phyloP scores from a whole-genome alignment of 1,140 invertebrate species.

The Diprion similis region DNA sequence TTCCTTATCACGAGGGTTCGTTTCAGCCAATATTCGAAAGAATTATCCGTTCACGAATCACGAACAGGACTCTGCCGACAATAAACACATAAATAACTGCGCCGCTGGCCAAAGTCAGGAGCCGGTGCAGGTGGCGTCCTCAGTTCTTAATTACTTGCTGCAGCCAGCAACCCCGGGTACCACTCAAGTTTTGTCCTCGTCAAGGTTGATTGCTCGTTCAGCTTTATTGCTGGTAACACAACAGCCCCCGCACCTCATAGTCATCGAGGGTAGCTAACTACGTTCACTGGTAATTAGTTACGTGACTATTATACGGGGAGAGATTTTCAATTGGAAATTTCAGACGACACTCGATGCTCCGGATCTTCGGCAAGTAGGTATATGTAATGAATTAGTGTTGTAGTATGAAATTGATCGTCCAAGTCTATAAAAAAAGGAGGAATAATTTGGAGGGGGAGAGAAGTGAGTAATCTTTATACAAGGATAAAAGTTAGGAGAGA shows the following conservation, averaged over 20 bases:
- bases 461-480: no score
- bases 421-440: no score
- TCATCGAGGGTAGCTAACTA: neutral
- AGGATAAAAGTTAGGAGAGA: no score
- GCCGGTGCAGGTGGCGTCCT: neutral
- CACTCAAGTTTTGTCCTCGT: conserved; percentile 1
- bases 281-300: neutral
- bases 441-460: no score
- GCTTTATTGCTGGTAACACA: neutral
- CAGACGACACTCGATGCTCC: no score
- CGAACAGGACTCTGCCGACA: neutral
- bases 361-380: no score
- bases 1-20: no score
- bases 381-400: no score
- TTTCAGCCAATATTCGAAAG: no score
- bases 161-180: neutral
- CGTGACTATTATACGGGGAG: neutral
- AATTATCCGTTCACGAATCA: neutral
- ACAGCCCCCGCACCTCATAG: neutral
- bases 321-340: neutral
- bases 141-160: neutral
- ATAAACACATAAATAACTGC: neutral
- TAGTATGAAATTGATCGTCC: no score
- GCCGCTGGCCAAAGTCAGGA: neutral
- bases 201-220: conserved; percentile 3